Base-by-base conservation (phyloP, 1,140 invertebrate genomes). In the Laodelphax striatellus region DNA sequence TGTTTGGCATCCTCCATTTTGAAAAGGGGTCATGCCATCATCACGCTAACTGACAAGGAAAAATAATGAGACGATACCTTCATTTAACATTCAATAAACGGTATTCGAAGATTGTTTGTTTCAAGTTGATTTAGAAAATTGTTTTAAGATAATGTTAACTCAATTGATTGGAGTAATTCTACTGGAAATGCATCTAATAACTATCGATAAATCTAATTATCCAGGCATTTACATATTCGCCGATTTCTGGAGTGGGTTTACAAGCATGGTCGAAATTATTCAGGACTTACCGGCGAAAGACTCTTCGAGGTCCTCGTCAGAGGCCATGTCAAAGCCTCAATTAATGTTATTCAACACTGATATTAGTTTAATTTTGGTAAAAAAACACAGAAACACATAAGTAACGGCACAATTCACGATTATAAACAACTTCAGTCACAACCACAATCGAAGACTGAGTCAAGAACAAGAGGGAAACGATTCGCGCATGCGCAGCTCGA, bases 221-320 rank as follows among this genome's bases (percentile, higher is more conserved):
- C 21, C 21, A 50, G 16, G 21, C 41, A 54, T 44, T 44, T 58
- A 54, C 56, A 31, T 62, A 56, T 58, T 42, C 54, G 54, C 16
- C 54, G 38, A 55, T 55, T 55, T 55, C 38, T 55, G 54, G 31
- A 38, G 54, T 55, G 28, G 52, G 42, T 42, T 59, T 43, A 57
- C 60, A 14, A 24, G 31, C 28, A 52, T 24, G 24, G 28, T 21
- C 44, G 44, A 28, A 61, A 58, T 59, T 50, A 57, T 57, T 58
- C 42, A 42, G 38, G 54, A 58, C 81, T 86, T 80, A 88, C 85
- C 85, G 79, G 83, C 84, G 71, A 82, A 86, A 72, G 79, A 84
- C 69, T 86, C 85, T 68, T 87, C 85, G 68, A 86, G 78, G 77
- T 86, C 84, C 67, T 87, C 85, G 70, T 87, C 85, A 62, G 85